Conservation (phyloP, 2,888 invertebrate genomes). For the Amphimallon solstitiale region DNA sequence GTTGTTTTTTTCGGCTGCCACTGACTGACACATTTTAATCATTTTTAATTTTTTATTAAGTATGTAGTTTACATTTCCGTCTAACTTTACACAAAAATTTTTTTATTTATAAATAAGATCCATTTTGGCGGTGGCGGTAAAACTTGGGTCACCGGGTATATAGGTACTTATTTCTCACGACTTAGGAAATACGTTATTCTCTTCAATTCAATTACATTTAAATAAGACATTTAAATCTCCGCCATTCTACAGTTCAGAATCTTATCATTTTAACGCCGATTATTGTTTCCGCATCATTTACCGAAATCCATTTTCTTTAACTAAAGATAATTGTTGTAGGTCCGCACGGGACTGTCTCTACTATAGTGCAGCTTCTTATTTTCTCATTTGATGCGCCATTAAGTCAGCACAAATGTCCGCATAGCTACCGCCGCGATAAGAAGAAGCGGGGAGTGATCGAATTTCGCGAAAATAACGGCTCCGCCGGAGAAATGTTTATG, state of each 20-base stretch:
- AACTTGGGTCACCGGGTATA: too few species aligned
- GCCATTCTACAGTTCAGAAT: background rate
- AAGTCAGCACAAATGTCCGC: conserved; percentile 19
- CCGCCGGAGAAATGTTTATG: conserved; percentile 12
- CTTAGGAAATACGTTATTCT: background rate
- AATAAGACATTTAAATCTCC: conserved; percentile 12
- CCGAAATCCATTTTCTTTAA: conserved; percentile 12
- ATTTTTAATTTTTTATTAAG: too few species aligned
- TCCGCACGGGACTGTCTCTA: background rate
- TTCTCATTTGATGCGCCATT: conserved; percentile 20
- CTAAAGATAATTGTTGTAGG: conserved; percentile 10
- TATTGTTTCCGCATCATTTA: conserved; percentile 21
- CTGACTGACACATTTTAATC: too few species aligned
- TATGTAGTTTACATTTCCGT: too few species aligned
- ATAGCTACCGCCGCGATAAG: conserved; percentile 1
- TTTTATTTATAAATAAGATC: too few species aligned
- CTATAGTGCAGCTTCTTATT: conserved; percentile 8
- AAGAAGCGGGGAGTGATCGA: conserved; percentile 3
- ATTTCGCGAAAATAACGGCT: conserved; percentile 28
- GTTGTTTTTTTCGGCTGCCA: too few species aligned
- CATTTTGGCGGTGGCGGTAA: too few species aligned
- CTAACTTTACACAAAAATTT: too few species aligned
- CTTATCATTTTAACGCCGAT: conserved; percentile 5
- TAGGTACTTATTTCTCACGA: too few species aligned
- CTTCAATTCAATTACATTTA: conserved; percentile 25